Percentiles rank a stretch among this genome's conserved stretches.
These are phyloP conservation scores for Megalops cyprinoides DNA, from an alignment of 2,797 vertebrate species.

Conservation along the genomic window DNA sequence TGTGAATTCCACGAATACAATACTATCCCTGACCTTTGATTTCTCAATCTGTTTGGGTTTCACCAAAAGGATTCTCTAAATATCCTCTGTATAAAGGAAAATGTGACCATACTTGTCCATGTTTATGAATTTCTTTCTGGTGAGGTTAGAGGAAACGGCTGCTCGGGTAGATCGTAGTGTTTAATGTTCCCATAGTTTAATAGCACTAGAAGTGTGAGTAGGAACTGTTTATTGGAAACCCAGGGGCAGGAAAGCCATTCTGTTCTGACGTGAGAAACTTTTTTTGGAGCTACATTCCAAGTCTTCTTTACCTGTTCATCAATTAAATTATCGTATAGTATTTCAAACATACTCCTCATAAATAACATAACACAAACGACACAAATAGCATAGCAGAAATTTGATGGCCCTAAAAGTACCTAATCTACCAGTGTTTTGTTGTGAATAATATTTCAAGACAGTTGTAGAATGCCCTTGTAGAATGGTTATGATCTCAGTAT, in stretches of 20 bases:
- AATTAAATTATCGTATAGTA: neutral
- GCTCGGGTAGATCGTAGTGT: conserved; percentile 8
- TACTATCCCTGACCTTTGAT: neutral
- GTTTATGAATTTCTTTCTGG: conserved; percentile 10
- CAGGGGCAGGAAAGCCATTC: neutral
- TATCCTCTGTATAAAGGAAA: conserved; percentile 5
- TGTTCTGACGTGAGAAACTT: neutral
- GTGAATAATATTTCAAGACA: neutral
- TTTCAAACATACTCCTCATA: too few relatives aligned
- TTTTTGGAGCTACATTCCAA: neutral
- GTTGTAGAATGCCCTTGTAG: neutral
- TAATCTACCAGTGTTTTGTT: neutral
- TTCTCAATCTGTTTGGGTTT: neutral
- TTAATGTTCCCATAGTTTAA: conserved; percentile 9
- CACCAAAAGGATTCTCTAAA: neutral
- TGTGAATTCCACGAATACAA: neutral
- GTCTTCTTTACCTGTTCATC: neutral
- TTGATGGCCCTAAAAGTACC: too few relatives aligned
- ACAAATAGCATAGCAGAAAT: too few relatives aligned
- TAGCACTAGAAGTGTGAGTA: neutral
- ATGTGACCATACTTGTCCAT: neutral
- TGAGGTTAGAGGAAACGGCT: conserved; percentile 16
- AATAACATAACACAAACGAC: too few relatives aligned
- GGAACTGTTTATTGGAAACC: conserved; percentile 9
- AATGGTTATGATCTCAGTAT: neutral